phyloP scores from a whole-genome alignment of 1,140 invertebrate genomes.

The Zaprionus davidi region DNA sequence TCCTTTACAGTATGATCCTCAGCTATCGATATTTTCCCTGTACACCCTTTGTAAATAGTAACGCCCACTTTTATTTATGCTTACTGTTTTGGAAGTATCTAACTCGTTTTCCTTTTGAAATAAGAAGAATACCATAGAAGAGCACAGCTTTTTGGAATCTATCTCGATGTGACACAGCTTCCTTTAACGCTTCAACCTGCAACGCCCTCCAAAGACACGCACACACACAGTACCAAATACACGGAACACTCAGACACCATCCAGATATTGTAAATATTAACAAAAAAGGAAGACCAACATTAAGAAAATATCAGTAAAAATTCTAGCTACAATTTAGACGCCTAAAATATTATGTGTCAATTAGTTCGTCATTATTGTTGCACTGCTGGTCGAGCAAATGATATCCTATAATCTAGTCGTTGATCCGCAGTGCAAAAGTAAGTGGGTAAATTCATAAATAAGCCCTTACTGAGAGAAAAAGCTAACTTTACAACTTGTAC shows the following conservation, averaged over 20 bases:
- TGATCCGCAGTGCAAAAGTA: slow-evolving; percentile 25
- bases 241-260: slow-evolving; percentile 38
- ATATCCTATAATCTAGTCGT: slow-evolving; percentile 3
- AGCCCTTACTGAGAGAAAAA: slow-evolving; percentile 21
- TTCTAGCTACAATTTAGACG: slow-evolving; percentile 60
- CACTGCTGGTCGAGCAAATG: slow-evolving; percentile 39
- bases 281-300: slow-evolving; percentile 26
- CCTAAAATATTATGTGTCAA: slow-evolving; percentile 52
- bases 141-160: slow-evolving; percentile 52
- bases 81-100: slow-evolving; percentile 39
- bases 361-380: slow-evolving; percentile 38
- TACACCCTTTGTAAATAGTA: slow-evolving; percentile 51
- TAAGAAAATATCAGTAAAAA: slow-evolving; percentile 64
- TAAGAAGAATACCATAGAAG: slow-evolving; percentile 20
- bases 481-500: slow-evolving; percentile 28
- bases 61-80: slow-evolving; percentile 40
- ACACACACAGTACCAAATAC: slow-evolving; percentile 27
- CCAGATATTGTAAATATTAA: slow-evolving; percentile 56
- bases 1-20: neutral
- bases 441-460: slow-evolving; percentile 22
- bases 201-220: slow-evolving; percentile 31
- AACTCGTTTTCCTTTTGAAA: neutral
- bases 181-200: slow-evolving; percentile 52
- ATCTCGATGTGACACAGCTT: slow-evolving; percentile 42
- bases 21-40: slow-evolving; percentile 19